Conservation (phyloP, 2,888 invertebrate species). For the Diarsia rubi region DNA sequence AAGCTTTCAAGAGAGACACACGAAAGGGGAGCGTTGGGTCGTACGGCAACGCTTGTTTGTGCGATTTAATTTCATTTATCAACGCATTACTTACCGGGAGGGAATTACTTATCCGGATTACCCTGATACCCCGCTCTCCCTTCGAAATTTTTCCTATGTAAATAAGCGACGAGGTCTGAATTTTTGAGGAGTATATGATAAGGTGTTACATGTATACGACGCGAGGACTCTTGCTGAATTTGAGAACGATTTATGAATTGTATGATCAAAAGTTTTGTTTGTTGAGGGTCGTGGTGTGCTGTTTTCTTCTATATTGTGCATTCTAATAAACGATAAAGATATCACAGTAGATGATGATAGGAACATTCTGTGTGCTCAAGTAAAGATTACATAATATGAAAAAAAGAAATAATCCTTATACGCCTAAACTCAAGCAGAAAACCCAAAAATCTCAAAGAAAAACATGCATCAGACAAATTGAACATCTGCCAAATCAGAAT, state of each 20-base stretch:
- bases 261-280: background rate
- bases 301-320: background rate
- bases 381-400: no score
- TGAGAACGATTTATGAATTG: slow-evolving; percentile 5
- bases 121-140: slow-evolving; percentile 76
- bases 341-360: no score
- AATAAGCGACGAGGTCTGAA: slow-evolving; percentile 71
- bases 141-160: slow-evolving; percentile 72
- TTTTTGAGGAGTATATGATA: slow-evolving; percentile 57
- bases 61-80: slow-evolving; percentile 91
- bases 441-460: background rate
- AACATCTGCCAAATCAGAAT: slow-evolving; percentile 56
- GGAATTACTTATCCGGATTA: slow-evolving; percentile 90
- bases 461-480: slow-evolving; percentile 26
- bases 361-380: no score
- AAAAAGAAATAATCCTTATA: no score
- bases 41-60: slow-evolving; percentile 89
- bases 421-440: no score
- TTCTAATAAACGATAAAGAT: no score
- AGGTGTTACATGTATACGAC: slow-evolving; percentile 19
- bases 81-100: slow-evolving; percentile 90
- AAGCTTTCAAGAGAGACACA: slow-evolving; percentile 72
- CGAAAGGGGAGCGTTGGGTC: slow-evolving; percentile 84
- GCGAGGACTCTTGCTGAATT: background rate
- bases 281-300: background rate